phyloP scores from a whole-genome alignment of 2,113 vertebrate genomes.

The Corythornis cristatus region DNA sequence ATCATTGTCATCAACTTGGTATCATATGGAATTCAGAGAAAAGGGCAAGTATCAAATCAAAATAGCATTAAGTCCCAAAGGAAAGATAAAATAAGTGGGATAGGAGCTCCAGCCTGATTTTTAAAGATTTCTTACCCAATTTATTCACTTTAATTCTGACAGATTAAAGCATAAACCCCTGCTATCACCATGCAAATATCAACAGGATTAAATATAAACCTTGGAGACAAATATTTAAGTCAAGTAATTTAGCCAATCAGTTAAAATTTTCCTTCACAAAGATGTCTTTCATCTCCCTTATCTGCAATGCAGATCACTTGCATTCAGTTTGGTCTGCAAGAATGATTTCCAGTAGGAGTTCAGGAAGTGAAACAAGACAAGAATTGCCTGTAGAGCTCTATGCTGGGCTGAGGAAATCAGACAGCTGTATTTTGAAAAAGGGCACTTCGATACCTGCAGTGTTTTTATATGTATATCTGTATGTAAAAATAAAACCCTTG shows the following conservation, averaged over 20 bases:
- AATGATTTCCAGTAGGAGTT: background rate
- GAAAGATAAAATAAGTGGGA: background rate
- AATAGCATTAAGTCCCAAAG: background rate
- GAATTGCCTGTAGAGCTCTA: background rate
- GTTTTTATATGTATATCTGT: background rate
- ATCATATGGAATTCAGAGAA: background rate
- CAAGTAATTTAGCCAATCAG: background rate
- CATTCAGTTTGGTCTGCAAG: background rate
- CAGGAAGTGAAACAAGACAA: background rate
- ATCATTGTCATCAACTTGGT: background rate
- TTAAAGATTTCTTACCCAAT: background rate
- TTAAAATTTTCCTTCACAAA: background rate
- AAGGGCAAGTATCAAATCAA: conserved; percentile 24
- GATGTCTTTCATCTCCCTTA: background rate
- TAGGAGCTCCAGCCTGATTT: background rate
- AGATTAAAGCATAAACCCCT: background rate
- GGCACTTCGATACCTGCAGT: background rate
- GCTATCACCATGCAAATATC: background rate
- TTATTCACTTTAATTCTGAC: conserved; percentile 7
- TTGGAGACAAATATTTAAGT: background rate
- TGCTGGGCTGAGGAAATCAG: background rate
- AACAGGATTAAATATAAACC: background rate
- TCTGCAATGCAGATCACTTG: background rate
- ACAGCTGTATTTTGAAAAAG: background rate
- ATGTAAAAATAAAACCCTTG: background rate